phyloP scores from a whole-genome alignment of 2,113 vertebrate species.

The Chaenogobius annularis region DNA sequence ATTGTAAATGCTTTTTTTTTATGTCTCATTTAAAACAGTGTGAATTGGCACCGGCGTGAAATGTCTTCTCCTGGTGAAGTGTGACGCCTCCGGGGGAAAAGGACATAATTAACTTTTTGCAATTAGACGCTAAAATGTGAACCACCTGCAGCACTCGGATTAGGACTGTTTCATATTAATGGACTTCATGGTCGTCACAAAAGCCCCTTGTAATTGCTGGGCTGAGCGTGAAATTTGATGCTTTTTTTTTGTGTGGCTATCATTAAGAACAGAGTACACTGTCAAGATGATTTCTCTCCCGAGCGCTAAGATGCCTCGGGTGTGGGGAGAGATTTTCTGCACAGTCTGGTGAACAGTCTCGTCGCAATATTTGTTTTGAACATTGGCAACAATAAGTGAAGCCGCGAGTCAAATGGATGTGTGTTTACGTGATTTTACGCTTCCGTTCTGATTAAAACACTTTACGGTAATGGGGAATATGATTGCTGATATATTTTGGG shows the following conservation, averaged over 20 bases:
- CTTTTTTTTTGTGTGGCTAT: neutral
- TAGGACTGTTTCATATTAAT: constrained; percentile 42
- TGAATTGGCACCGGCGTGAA: neutral
- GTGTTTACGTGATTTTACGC: neutral
- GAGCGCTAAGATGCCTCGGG: constrained; percentile 5
- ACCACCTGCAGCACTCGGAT: constrained; percentile 50
- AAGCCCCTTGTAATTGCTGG: constrained; percentile 34
- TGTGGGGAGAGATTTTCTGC: neutral
- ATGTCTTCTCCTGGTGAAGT: neutral
- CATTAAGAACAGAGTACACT: neutral
- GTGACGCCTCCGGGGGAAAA: constrained; percentile 30
- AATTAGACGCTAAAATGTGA: constrained; percentile 53
- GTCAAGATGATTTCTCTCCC: neutral
- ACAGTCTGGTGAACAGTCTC: constrained; percentile 16
- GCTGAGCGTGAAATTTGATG: neutral
- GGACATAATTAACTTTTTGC: constrained; percentile 56
- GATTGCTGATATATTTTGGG: neutral
- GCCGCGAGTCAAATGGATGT: constrained; percentile 20
- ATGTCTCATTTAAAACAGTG: neutral
- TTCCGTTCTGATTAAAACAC: neutral
- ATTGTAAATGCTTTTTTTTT: neutral
- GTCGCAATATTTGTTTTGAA: constrained; percentile 1
- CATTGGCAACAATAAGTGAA: constrained; percentile 20
- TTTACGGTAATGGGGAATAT: neutral
- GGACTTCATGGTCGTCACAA: constrained; percentile 20